These are phyloP conservation scores for Sebastes schlegelii DNA, from an alignment of 2,113 vertebrate genomes.

Conservation along the genomic window DNA sequence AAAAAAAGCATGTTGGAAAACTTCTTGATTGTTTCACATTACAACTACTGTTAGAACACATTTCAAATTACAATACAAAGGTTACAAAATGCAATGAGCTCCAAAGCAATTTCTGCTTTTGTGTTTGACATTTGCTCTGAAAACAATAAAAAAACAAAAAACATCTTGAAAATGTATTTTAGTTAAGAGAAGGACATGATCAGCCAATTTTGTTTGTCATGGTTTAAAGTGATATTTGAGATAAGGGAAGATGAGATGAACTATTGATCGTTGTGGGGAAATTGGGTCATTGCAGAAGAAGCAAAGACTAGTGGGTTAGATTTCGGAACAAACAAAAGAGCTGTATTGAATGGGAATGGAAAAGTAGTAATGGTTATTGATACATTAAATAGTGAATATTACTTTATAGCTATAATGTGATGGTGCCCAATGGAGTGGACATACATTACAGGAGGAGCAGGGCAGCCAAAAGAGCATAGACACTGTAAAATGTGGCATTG, in stretches of 20 bases:
- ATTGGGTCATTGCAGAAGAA: neutral
- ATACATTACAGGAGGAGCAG: neutral
- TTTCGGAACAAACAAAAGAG: neutral
- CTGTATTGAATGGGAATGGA: neutral
- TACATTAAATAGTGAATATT: neutral
- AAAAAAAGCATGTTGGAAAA: neutral
- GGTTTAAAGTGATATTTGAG: slow-evolving; percentile 24
- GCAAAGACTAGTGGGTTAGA: neutral
- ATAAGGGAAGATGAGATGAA: slow-evolving; percentile 14
- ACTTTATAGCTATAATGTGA: neutral
- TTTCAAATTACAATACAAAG: slow-evolving; percentile 43
- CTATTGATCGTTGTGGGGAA: slow-evolving; percentile 23
- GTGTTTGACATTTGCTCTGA: slow-evolving; percentile 32
- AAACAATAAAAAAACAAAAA: neutral
- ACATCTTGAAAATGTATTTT: neutral
- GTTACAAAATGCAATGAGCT: slow-evolving; percentile 7
- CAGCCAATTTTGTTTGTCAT: slow-evolving; percentile 4
- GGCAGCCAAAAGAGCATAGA: neutral
- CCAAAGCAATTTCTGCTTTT: slow-evolving; percentile 18
- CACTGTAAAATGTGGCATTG: neutral
- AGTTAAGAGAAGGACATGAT: neutral
- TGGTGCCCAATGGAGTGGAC: neutral
- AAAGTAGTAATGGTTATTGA: neutral
- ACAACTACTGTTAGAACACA: slow-evolving; percentile 36
- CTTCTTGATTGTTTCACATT: neutral